Conservation (phyloP, 2,113 vertebrate genomes). For the Delphinus delphis region DNA sequence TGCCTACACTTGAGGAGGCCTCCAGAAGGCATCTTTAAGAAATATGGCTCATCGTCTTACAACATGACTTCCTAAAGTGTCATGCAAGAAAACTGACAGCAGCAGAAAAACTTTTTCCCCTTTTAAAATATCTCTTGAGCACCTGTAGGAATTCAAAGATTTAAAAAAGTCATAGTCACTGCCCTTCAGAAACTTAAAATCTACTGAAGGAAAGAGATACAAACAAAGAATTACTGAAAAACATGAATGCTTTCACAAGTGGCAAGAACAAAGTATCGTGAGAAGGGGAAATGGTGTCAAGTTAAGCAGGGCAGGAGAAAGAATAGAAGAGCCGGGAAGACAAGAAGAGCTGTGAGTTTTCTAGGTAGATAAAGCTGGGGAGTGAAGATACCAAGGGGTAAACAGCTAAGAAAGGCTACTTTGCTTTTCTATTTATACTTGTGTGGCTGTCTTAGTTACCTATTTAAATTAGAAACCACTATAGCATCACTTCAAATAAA, state of each 20-base stretch:
- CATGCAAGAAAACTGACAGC: not conserved
- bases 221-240: not conserved
- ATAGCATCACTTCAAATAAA: not conserved
- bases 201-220: not conserved
- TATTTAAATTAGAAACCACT: slow-evolving; percentile 28
- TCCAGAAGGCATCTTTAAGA: not conserved
- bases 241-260: not conserved
- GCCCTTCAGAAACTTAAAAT: not conserved
- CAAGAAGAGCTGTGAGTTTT: not conserved
- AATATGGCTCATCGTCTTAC: not conserved
- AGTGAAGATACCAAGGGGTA: not conserved
- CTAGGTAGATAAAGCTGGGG: not conserved
- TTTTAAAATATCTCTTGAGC: not conserved
- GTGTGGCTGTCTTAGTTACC: not conserved
- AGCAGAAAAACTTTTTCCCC: not conserved
- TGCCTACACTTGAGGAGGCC: not conserved
- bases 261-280: not conserved
- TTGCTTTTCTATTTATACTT: not conserved
- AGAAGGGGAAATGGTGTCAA: not conserved
- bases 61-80: not conserved
- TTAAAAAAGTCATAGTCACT: not conserved
- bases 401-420: not conserved
- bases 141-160: not conserved
- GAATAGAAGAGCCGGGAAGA: not conserved
- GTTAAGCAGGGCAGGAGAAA: not conserved